A percentile compares a stretch with the other conserved stretches of the same genome.
phyloP scores from a whole-genome alignment of 2,888 invertebrate species.

The Hoplodrina ambigua region DNA sequence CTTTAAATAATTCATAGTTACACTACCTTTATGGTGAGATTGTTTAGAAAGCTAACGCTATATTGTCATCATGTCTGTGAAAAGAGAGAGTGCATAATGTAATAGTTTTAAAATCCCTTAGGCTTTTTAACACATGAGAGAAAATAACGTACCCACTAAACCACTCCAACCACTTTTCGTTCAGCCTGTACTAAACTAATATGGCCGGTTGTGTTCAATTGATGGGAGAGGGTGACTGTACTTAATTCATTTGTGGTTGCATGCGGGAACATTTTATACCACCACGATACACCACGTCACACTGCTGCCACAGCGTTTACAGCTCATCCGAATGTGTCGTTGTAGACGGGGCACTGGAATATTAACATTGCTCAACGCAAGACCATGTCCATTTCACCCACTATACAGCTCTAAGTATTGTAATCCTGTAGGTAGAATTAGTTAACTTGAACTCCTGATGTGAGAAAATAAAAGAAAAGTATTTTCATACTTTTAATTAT shows the following conservation, averaged over 20 bases:
- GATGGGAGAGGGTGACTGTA: slow-evolving; percentile 83
- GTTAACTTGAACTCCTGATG: neutral
- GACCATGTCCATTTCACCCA: neutral
- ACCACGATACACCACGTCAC: slow-evolving; percentile 59
- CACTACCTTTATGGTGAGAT: too few relatives aligned
- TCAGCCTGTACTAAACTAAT: slow-evolving; percentile 75
- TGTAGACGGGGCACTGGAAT: slow-evolving; percentile 20
- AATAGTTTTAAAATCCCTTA: too few relatives aligned
- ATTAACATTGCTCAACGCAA: slow-evolving; percentile 7
- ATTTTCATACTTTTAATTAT: too few relatives aligned
- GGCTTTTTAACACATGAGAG: too few relatives aligned
- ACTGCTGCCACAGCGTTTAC: slow-evolving; percentile 47
- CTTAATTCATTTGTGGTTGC: slow-evolving; percentile 84
- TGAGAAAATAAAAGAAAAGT: neutral
- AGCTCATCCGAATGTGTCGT: slow-evolving; percentile 31
- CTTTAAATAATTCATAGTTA: too few relatives aligned
- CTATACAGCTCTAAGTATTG: slow-evolving; percentile 5
- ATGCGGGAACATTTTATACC: slow-evolving; percentile 88
- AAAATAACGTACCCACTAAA: too few relatives aligned
- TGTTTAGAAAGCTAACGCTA: too few relatives aligned
- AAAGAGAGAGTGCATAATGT: too few relatives aligned
- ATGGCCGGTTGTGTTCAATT: slow-evolving; percentile 86
- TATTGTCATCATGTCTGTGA: too few relatives aligned
- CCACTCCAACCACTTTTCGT: slow-evolving; percentile 43
- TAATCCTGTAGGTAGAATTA: neutral